A percentile compares a stretch with the other conserved stretches of the same genome.
Evolutionary conservation across 2,113 vertebrate species (phyloP).

Genomic region (Neopipo cinnamomea): DNA sequence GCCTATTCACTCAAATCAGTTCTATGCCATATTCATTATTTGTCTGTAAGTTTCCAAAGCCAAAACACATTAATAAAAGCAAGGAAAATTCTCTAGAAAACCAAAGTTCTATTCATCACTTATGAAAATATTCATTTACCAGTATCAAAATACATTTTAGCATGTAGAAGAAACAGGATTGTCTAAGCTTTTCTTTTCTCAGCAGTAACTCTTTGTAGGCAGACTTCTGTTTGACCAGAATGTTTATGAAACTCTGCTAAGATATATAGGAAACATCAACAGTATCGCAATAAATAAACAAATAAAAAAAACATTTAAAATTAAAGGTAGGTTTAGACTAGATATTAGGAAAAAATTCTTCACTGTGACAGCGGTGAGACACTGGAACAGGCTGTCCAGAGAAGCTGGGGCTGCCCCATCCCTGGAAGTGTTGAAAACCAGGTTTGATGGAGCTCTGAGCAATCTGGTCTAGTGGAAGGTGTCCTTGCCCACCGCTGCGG

Average conservation of each 20-base stretch:
- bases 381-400: background rate
- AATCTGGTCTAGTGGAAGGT: background rate
- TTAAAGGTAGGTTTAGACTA: background rate
- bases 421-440: background rate
- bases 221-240: background rate
- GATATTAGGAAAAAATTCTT: background rate
- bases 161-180: background rate
- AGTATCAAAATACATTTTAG: background rate
- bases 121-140: background rate
- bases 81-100: background rate
- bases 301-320: background rate
- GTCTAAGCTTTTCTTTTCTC: background rate
- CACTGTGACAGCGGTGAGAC: fast-evolving
- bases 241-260: background rate
- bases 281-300: background rate
- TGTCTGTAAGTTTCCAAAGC: background rate
- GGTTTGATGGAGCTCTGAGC: background rate
- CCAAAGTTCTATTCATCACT: background rate
- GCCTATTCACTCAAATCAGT: background rate
- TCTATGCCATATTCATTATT: background rate
- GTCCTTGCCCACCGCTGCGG: background rate
- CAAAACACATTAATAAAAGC: background rate
- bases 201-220: background rate
- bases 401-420: background rate
- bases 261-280: background rate